Evolutionary conservation across 2,797 vertebrate species (phyloP).

Genomic region (Columba guinea): DNA sequence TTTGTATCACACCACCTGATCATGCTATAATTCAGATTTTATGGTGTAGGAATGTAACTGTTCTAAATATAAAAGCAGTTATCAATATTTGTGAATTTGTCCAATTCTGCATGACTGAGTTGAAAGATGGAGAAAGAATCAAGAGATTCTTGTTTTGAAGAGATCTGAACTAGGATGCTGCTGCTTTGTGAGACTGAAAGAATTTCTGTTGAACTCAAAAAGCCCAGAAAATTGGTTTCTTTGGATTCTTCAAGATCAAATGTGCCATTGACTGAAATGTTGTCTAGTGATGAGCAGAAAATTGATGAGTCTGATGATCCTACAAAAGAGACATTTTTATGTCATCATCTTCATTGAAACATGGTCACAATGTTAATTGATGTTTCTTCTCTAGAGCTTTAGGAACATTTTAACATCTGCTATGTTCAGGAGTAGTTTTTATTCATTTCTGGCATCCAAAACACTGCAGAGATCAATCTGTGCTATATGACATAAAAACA

Average conservation of each 20-base stretch:
- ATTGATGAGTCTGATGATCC: not conserved
- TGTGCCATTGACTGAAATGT: not conserved
- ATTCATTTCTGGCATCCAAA: not conserved
- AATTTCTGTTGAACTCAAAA: not conserved
- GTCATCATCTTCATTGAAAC: not conserved
- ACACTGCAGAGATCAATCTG: not conserved
- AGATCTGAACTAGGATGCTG: not conserved
- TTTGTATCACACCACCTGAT: not conserved
- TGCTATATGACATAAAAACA: not conserved
- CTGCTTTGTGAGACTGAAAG: not conserved
- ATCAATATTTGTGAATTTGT: not conserved
- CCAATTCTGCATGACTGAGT: not conserved
- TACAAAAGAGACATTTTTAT: not conserved
- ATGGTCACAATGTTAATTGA: not conserved
- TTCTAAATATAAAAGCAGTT: not conserved
- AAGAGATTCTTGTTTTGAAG: not conserved
- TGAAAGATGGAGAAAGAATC: not conserved
- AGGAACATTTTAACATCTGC: conserved; percentile 21
- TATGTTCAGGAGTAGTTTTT: not conserved
- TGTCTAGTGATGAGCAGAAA: not conserved
- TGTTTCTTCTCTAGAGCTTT: not conserved
- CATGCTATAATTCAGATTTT: not conserved
- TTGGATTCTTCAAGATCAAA: not conserved
- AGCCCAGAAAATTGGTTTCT: not conserved
- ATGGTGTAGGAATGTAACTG: not conserved